A percentile compares a stretch with the other conserved stretches of the same genome.
Conservation (phyloP, 2,888 invertebrate genomes). For the Spodoptera littoralis region DNA sequence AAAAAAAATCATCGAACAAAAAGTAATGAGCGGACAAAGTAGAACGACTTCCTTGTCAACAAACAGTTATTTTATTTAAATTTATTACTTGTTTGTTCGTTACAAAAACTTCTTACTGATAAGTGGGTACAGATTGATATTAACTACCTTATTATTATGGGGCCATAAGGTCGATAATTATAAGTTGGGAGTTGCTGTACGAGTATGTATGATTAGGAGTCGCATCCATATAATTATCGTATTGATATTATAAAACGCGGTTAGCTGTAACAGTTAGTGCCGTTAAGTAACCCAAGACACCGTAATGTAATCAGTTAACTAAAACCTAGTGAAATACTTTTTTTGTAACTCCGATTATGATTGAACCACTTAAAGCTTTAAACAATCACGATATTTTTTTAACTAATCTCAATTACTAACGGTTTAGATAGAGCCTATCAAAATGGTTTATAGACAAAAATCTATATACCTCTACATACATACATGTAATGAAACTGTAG, state of each 20-base stretch:
- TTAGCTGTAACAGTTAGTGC: constrained; percentile 36
- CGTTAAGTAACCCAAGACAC: constrained; percentile 49
- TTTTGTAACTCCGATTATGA: constrained; percentile 13
- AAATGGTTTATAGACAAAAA: no score
- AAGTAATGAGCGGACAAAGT: constrained; percentile 71
- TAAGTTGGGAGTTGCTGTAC: no score
- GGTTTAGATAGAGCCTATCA: no score
- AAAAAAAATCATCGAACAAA: constrained; percentile 66
- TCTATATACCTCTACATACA: no score
- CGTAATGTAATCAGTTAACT: constrained; percentile 37
- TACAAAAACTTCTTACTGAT: constrained; percentile 42
- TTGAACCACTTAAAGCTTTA: constrained; percentile 10
- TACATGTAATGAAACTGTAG: no score
- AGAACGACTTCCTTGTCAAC: constrained; percentile 76
- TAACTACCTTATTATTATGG: no score
- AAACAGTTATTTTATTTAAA: constrained; percentile 72
- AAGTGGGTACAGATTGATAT: no score
- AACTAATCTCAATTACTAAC: no score
- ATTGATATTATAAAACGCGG: constrained; percentile 51
- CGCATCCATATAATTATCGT: constrained; percentile 52
- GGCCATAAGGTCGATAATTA: no score
- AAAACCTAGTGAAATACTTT: constrained; percentile 31
- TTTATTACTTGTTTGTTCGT: constrained; percentile 62
- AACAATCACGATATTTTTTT: background rate
- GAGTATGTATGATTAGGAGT: constrained; percentile 38